phyloP scores from a whole-genome alignment of 2,797 vertebrate genomes.

The Acropternis orthonyx region DNA sequence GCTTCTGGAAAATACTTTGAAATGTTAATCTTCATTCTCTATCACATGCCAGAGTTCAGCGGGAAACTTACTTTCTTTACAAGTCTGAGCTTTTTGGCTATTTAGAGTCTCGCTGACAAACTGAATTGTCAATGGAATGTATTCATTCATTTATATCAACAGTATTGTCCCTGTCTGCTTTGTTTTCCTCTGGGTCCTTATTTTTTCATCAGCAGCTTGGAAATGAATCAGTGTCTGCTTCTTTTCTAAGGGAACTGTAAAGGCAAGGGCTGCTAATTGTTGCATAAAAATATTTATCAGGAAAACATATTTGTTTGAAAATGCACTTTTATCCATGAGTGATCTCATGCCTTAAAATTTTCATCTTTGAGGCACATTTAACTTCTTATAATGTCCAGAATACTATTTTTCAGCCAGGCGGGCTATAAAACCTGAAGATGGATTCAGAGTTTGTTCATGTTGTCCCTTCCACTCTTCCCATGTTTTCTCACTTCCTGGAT shows the following conservation, averaged over 20 bases:
- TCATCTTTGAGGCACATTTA: not conserved
- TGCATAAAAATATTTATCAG: conserved; percentile 30
- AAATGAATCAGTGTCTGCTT: conserved; percentile 58
- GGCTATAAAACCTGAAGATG: not conserved
- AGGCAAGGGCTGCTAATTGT: conserved; percentile 40
- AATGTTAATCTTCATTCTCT: not conserved
- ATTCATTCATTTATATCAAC: conserved; percentile 58
- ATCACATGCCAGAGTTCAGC: not conserved
- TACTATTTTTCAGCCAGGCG: not conserved
- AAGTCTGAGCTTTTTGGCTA: not conserved
- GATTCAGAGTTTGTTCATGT: not conserved
- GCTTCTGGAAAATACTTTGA: not conserved
- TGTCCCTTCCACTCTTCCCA: not conserved
- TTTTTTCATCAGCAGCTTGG: conserved; percentile 45
- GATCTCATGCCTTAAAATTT: conserved; percentile 14
- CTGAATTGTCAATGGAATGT: conserved; percentile 50
- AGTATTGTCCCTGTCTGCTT: conserved; percentile 59
- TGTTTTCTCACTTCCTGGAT: not conserved
- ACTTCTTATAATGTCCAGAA: conserved; percentile 6
- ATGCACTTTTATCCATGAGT: not conserved
- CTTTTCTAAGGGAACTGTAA: conserved; percentile 55
- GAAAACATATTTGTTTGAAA: conserved; percentile 41
- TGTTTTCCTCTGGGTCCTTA: conserved; percentile 50
- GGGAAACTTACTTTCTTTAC: not conserved
- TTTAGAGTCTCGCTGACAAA: conserved; percentile 38